Conservation (phyloP, 2,888 invertebrate species). For the Himalopsyche tibetana region DNA sequence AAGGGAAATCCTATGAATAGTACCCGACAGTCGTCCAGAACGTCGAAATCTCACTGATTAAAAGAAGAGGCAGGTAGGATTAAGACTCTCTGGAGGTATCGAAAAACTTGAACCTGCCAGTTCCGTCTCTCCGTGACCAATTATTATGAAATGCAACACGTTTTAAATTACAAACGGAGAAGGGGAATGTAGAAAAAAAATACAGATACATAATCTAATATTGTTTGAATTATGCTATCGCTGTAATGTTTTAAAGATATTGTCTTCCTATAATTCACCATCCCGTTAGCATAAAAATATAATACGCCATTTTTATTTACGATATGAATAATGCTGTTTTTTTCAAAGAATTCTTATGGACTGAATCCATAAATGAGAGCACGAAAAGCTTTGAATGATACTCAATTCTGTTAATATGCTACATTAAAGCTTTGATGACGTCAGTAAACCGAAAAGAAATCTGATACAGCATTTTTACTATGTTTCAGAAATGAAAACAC, state of each 20-base stretch:
- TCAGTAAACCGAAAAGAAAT: background rate
- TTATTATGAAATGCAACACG: too few relatives aligned
- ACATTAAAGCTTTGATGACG: background rate
- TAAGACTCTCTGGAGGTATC: too few relatives aligned
- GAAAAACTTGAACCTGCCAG: too few relatives aligned
- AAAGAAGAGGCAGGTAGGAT: too few relatives aligned
- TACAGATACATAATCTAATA: background rate
- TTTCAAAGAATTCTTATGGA: background rate
- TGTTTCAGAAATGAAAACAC: background rate
- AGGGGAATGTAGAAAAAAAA: too few relatives aligned
- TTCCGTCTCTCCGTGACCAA: too few relatives aligned
- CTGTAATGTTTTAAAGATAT: background rate
- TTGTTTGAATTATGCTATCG: background rate
- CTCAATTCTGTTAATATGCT: background rate
- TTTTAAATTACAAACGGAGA: too few relatives aligned
- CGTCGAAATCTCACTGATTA: too few relatives aligned
- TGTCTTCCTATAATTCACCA: background rate
- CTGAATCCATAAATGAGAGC: background rate
- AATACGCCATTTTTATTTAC: background rate
- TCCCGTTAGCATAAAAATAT: background rate
- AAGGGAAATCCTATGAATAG: too few relatives aligned
- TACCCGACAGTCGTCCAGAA: too few relatives aligned
- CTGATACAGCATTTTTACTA: conserved; percentile 5
- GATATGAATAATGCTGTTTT: background rate
- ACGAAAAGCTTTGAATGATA: background rate